phyloP scores from a whole-genome alignment of 2,888 invertebrate species.

The Cerastis rubricosa region DNA sequence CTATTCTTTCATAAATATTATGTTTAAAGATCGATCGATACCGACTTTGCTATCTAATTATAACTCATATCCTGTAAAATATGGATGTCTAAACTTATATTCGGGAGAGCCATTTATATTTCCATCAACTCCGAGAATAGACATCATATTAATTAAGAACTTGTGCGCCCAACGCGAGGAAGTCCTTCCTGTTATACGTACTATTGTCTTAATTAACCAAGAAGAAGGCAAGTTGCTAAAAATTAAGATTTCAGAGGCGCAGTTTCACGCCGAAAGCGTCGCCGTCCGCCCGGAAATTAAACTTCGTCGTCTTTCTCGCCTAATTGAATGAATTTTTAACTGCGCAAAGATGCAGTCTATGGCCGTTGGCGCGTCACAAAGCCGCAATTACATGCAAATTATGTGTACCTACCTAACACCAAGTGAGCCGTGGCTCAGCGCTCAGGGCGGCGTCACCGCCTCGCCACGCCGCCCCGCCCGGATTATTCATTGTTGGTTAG shows the following conservation, averaged over 20 bases:
- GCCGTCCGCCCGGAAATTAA: constrained; percentile 84
- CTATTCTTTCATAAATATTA: not conserved
- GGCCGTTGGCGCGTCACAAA: constrained; percentile 81
- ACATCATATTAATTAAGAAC: constrained; percentile 51
- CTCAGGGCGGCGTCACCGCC: constrained; percentile 69
- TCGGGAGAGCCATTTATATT: constrained; percentile 26
- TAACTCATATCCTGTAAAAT: constrained; percentile 26
- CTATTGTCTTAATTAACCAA: constrained; percentile 65
- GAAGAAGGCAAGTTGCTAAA: constrained; percentile 76
- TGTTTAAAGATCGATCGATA: constrained; percentile 10
- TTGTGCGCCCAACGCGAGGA: constrained; percentile 37
- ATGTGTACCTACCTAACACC: constrained; percentile 85
- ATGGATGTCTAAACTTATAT: not conserved
- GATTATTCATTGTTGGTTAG: constrained; percentile 81
- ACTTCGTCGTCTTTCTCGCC: constrained; percentile 84
- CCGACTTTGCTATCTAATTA: constrained; percentile 18
- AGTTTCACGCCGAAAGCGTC: constrained; percentile 80
- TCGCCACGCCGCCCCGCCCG: constrained; percentile 61
- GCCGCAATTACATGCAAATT: constrained; percentile 89
- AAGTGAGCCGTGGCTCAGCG: constrained; percentile 75
- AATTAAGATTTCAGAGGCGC: constrained; percentile 84
- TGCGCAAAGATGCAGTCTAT: constrained; percentile 87
- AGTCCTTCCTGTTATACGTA: constrained; percentile 51
- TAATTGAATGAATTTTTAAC: constrained; percentile 90
- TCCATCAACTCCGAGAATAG: constrained; percentile 41